Evolutionary conservation across 1,140 invertebrate genomes (phyloP).

Genomic region (Hydropsyche tenuis): DNA sequence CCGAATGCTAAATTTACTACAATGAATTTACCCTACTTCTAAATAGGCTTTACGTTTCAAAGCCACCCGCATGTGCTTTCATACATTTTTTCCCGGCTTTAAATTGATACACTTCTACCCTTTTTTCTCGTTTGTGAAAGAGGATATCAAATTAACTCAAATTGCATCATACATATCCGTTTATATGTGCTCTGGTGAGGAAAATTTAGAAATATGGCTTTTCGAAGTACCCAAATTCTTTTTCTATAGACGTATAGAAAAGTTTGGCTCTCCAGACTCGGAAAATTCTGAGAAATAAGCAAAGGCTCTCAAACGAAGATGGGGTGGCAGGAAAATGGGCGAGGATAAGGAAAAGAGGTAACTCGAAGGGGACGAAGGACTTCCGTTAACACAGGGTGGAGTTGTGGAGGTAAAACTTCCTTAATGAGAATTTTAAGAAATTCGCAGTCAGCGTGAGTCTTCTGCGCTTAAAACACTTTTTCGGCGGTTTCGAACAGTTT

Average conservation of each 20-base stretch:
- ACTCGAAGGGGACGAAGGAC: slow-evolving; percentile 28
- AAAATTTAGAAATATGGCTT: too few species aligned
- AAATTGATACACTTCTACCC: slow-evolving; percentile 18
- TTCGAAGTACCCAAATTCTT: neutral
- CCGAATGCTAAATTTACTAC: neutral
- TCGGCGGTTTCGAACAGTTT: slow-evolving; percentile 32
- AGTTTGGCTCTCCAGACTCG: slow-evolving; percentile 17
- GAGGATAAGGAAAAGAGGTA: slow-evolving; percentile 27
- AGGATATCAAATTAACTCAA: too few species aligned
- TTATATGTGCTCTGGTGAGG: neutral
- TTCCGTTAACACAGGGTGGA: slow-evolving; percentile 22
- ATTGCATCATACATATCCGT: neutral
- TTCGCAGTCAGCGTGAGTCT: slow-evolving; percentile 48
- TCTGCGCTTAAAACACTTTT: slow-evolving; percentile 35
- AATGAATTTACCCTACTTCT: slow-evolving; percentile 26
- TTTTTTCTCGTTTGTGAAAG: neutral
- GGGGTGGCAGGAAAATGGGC: slow-evolving; percentile 17
- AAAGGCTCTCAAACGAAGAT: slow-evolving; percentile 35
- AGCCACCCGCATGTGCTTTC: slow-evolving; percentile 34
- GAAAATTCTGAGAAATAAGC: slow-evolving; percentile 33
- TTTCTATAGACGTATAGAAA: slow-evolving; percentile 13
- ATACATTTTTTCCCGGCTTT: slow-evolving; percentile 5
- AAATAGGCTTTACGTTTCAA: slow-evolving; percentile 39
- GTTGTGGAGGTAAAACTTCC: slow-evolving; percentile 45
- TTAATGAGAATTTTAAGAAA: slow-evolving; percentile 51